Percentiles rank a stretch among this genome's conserved stretches.
Evolutionary conservation across 1,140 invertebrate species (phyloP).

Genomic region (Anastatus disparis): DNA sequence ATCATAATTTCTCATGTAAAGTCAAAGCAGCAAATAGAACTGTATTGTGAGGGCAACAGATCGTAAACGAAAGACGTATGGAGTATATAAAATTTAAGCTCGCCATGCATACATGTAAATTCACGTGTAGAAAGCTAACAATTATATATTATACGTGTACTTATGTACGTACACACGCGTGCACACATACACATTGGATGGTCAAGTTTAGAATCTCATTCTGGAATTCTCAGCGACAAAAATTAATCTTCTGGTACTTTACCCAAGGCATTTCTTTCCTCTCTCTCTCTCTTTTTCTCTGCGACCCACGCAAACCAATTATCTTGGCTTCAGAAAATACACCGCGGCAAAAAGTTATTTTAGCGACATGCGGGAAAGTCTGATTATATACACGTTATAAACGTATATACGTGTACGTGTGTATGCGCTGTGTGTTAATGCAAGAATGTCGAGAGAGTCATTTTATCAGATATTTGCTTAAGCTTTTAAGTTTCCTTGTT

Average conservation of each 20-base stretch:
- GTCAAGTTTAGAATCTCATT: conserved; percentile 44
- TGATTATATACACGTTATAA: no score
- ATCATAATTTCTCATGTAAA: conserved; percentile 32
- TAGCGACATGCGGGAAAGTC: conserved; percentile 45
- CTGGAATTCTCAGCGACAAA: conserved; percentile 46
- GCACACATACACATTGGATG: no score
- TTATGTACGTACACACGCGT: no score
- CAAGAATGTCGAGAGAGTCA: conserved; percentile 29
- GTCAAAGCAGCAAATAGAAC: no score
- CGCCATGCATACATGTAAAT: conserved; percentile 32
- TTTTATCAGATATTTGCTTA: conserved; percentile 32
- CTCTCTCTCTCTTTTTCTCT: no score
- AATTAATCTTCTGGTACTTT: conserved; percentile 54
- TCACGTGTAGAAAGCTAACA: background rate
- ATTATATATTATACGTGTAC: conserved; percentile 41
- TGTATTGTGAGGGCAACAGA: conserved; percentile 25
- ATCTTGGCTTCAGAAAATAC: conserved; percentile 46
- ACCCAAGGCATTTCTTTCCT: no score
- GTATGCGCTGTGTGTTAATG: no score
- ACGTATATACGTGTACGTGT: no score
- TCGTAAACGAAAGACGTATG: conserved; percentile 42
- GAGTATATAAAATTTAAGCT: no score
- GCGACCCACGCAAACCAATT: conserved; percentile 52
- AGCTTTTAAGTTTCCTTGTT: background rate
- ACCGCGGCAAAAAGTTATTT: conserved; percentile 45